Conservation (phyloP, 2,888 invertebrate species). For the Liposcelis brunnea region DNA sequence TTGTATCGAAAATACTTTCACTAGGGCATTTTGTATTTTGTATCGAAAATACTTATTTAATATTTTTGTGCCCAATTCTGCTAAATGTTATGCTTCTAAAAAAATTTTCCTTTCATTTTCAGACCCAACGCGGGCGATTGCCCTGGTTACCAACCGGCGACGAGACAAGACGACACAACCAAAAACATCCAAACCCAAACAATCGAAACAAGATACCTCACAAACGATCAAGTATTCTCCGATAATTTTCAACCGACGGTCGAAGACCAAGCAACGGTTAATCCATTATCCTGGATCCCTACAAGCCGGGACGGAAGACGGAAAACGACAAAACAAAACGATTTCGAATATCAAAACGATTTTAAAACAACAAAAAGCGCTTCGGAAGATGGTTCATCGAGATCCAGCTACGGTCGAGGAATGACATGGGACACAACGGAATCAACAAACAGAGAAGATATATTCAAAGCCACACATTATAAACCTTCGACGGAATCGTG, state of each 20-base stretch:
- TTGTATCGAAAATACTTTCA: too few relatives aligned
- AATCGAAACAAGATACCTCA: constrained; percentile 18
- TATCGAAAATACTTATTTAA: too few relatives aligned
- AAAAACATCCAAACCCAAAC: constrained; percentile 18
- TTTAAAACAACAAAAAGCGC: constrained; percentile 17
- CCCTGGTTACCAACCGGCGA: constrained; percentile 20
- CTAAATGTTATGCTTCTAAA: not conserved
- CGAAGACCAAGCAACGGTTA: constrained; percentile 7
- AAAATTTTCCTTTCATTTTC: constrained; percentile 15
- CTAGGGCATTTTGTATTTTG: too few relatives aligned
- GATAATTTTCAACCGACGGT: constrained; percentile 8
- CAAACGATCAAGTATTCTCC: constrained; percentile 13
- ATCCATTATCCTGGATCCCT: constrained; percentile 2
- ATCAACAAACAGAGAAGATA: constrained; percentile 10
- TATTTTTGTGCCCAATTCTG: too few relatives aligned
- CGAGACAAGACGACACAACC: constrained; percentile 16
- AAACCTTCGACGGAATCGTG: constrained; percentile 4
- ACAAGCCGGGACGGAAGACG: constrained; percentile 5
- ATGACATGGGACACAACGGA: constrained; percentile 28
- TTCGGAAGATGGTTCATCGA: constrained; percentile 10
- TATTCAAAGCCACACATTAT: constrained; percentile 4
- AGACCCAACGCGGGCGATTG: constrained; percentile 36
- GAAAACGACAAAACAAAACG: constrained; percentile 1
- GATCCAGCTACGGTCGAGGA: constrained; percentile 31
- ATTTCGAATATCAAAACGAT: constrained; percentile 17